These are phyloP conservation scores for Urosaurus nigricauda DNA, from an alignment of 2,797 vertebrate genomes.

Conservation along the genomic window DNA sequence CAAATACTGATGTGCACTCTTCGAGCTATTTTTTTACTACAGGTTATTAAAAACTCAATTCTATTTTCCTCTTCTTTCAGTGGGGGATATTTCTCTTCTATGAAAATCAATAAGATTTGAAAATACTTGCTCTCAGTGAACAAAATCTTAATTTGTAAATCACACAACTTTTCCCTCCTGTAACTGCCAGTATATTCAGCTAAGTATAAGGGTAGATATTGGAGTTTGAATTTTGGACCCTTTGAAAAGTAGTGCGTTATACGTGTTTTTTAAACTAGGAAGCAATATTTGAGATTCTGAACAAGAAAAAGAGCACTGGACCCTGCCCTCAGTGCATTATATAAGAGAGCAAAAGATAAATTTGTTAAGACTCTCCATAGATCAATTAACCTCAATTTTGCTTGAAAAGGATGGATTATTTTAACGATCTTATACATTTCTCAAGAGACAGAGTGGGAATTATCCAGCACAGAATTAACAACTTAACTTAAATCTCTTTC, in stretches of 20 bases:
- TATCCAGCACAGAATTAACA: constrained; percentile 35
- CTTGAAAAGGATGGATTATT: constrained; percentile 14
- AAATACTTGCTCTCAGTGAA: neutral
- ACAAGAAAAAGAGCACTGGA: constrained; percentile 12
- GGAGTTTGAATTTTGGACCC: neutral
- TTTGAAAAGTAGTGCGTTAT: constrained; percentile 10
- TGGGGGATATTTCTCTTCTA: neutral
- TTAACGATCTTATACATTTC: constrained; percentile 31
- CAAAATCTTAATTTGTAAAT: neutral
- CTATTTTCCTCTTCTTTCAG: neutral
- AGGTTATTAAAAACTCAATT: neutral
- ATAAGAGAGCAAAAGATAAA: constrained; percentile 26
- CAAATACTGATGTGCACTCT: neutral
- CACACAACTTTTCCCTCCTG: neutral
- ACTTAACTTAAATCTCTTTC: constrained; percentile 35
- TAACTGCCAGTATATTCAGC: neutral
- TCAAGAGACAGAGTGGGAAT: constrained; percentile 31
- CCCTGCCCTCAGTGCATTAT: constrained; percentile 8
- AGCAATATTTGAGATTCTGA: constrained; percentile 13
- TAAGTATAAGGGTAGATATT: neutral
- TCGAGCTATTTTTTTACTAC: neutral
- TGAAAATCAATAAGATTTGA: neutral
- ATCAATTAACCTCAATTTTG: constrained; percentile 30
- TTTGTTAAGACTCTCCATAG: constrained; percentile 16
- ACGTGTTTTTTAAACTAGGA: neutral